Base-by-base conservation (phyloP, 2,797 vertebrate species). In the Clarias platycephalus region DNA sequence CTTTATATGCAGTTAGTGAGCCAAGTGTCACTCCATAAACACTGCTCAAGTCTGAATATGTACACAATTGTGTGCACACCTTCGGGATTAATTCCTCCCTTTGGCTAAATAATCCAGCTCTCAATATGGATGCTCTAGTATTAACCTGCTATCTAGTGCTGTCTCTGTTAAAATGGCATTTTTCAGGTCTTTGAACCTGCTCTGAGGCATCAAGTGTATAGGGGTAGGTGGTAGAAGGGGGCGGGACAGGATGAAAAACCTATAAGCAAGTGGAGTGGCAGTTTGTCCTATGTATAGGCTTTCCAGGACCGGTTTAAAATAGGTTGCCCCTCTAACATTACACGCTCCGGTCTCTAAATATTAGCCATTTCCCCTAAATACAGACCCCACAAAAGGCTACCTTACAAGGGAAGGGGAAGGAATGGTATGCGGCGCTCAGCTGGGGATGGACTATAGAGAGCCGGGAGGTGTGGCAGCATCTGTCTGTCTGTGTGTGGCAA, bases 281-380 rank as follows among this genome's bases (percentile, higher is more conserved):
- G 93, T 91, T 90, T 90, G 84, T 89, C 90, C 95, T 95, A 96
- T 95, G 91, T 96, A 95, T 95, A 95, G 95, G 92, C 89, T 91
- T 91, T 92, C 90, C 90, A 90, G 90, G 92, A 89, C 91, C 89
- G 31, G 87, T 93, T 93, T 95, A 94, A 95, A 96, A 95, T 95
- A 95, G 93, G 92, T 85, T 49, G 92, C 91, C 91, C 94, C 93
- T 94, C 94, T 95, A 95, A 92, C 92, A 94, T 95, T 95, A 94
- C 95, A 95, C 92, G 93, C 92, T 94, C 94, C 94, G 94, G 92
- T 93, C 93, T 92, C 94, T 95, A 94, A 96, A 96, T 96, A 95
- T 95, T 95, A 94, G 91, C 94, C 92, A 95, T 95, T 96, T 95
- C 91, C 94, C 94, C 92, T 94, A 95, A 95, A 96, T 95, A 95